Evolutionary conservation across 2,797 vertebrate species (phyloP).

Genomic region (Cryptoprocta ferox): DNA sequence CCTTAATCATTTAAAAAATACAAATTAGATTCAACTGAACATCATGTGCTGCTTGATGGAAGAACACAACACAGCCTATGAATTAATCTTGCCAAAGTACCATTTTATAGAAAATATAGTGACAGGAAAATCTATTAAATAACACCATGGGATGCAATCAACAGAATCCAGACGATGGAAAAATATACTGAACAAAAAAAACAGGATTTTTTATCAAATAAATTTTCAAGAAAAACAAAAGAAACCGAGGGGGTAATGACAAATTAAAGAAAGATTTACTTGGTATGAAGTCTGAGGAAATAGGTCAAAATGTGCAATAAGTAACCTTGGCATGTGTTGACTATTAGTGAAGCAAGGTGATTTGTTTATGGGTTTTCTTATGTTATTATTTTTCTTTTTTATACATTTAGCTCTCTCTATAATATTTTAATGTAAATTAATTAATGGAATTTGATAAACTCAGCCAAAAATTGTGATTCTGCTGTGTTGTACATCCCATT

Average conservation of each 20-base stretch:
- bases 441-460: neutral
- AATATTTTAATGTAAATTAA: neutral
- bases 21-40: neutral
- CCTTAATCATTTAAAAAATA: neutral
- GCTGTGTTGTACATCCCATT: neutral
- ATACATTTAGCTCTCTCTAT: neutral
- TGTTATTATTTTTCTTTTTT: neutral
- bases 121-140: neutral
- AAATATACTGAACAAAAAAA: neutral
- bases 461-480: neutral
- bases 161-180: neutral
- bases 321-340: neutral
- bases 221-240: neutral
- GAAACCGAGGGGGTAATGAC: neutral
- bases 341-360: neutral
- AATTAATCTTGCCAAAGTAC: neutral
- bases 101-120: neutral
- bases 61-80: neutral
- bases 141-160: neutral
- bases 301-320: neutral
- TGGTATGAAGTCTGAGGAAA: neutral
- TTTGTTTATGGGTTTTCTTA: neutral
- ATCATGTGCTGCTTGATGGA: neutral
- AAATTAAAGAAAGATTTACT: neutral
- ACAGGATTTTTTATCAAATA: neutral